Evolutionary conservation across 2,888 invertebrate genomes (phyloP).

Genomic region (Oxystoma pomonae): DNA sequence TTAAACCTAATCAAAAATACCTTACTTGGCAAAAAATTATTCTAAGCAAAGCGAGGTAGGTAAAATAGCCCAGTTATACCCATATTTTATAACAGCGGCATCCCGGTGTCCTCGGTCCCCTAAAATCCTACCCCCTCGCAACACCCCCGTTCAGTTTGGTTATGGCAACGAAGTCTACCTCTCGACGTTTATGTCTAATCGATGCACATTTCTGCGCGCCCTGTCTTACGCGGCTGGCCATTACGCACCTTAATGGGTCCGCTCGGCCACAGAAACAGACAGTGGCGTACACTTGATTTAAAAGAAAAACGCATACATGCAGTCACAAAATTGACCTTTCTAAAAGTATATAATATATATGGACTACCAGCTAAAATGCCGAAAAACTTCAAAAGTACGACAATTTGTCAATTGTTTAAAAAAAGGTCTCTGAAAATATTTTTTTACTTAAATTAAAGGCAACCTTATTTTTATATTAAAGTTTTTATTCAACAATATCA

Average conservation of each 20-base stretch:
- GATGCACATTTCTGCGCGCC: slow-evolving; percentile 64
- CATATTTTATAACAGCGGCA: not conserved
- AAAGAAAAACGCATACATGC: no score
- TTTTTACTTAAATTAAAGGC: no score
- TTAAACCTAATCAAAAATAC: not conserved
- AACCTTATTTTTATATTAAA: no score
- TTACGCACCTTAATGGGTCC: slow-evolving; percentile 72
- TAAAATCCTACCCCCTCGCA: not conserved
- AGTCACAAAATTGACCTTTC: no score
- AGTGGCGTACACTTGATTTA: slow-evolving; percentile 14
- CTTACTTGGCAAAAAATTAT: not conserved
- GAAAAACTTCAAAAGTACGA: no score
- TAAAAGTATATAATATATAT: no score
- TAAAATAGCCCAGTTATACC: not conserved
- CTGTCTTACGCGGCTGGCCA: slow-evolving; percentile 63
- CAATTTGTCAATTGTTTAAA: no score
- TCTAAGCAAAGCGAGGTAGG: not conserved
- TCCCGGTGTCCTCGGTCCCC: not conserved
- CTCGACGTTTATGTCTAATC: slow-evolving; percentile 61
- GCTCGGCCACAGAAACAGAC: slow-evolving; percentile 38
- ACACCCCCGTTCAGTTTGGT: not conserved
- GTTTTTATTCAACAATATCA: no score
- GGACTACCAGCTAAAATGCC: no score
- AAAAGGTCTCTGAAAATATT: no score
- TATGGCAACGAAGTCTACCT: slow-evolving; percentile 29